phyloP scores from a whole-genome alignment of 2,888 invertebrate species.

The Griposia aprilina region DNA sequence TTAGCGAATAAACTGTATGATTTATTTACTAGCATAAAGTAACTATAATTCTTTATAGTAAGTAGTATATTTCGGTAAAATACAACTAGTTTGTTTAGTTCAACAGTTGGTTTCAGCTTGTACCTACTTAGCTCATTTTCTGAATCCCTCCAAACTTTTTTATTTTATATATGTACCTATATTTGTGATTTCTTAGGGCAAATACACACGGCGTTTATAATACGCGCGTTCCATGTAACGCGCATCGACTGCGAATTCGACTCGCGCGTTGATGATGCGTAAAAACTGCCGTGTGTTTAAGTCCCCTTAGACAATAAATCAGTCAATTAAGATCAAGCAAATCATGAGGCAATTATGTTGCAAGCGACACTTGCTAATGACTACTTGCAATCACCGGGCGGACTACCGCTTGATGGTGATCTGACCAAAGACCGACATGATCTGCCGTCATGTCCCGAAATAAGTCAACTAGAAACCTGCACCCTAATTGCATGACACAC shows the following conservation, averaged over 20 bases:
- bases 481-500: too few species aligned
- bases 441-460: neutral
- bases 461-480: neutral
- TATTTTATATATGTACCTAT: neutral
- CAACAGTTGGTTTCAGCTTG: neutral
- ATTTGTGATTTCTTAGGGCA: neutral
- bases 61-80: neutral
- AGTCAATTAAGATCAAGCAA: neutral
- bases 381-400: neutral
- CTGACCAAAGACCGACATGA: neutral
- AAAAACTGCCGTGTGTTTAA: neutral
- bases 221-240: conserved; percentile 1
- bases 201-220: neutral
- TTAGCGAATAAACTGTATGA: neutral
- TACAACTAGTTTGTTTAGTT: neutral
- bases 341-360: neutral
- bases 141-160: neutral
- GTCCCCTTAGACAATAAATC: neutral
- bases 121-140: neutral
- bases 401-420: neutral
- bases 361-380: neutral
- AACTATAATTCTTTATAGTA: too few species aligned
- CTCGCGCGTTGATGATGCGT: neutral
- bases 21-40: neutral
- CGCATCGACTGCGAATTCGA: neutral